Base-by-base conservation (phyloP, 1,140 invertebrate genomes). In the Aporrectodea caliginosa region DNA sequence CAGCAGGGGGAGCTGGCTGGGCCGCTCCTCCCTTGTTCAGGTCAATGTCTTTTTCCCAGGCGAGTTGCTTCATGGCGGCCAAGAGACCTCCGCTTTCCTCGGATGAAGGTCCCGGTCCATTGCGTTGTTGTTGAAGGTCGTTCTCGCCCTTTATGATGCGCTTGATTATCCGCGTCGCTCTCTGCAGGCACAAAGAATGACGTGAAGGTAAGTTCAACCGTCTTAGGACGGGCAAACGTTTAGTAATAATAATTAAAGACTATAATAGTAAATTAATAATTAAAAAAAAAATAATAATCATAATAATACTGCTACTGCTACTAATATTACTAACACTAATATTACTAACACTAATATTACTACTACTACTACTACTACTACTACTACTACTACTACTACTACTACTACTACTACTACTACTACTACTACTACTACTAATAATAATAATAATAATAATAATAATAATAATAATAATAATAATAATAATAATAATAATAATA, bases 41-140 rank as follows among this genome's bases (percentile, higher is more conserved):
- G 79, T 85, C 84, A 76, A 88, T 84, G 77, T 88, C 86, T 79
- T 84, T 84, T 76, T 86, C 85, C 87, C 87, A 88, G 22, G 87
- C 87, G 35, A 88, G 79, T 78, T 88, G 87, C 34, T 81, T 77
- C 1, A 86, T 82, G 14, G 85, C 84, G 16, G 80, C 69, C 73
- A 81, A 6, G 16, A 81, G 31, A 6, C 22, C 32, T 6, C 43
- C 43, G 6, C 22, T 58, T 6, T 58, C 43, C 6, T 58, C 43
- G 43, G 43, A 58, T 12, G 43, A 58, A 12, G 43, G 43, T 22
- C 6, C 43, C 22, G 43, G 22, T 6, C 43, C 43, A 22, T 6
- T 58, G 6, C 6, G 6, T 22, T 58, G 43, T n/a, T n/a, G n/a
- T n/a, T n/a, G n/a, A n/a, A n/a, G n/a, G 22, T 22, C 43, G 43